phyloP scores from a whole-genome alignment of 2,797 vertebrate species.

The Sardinella longiceps region DNA sequence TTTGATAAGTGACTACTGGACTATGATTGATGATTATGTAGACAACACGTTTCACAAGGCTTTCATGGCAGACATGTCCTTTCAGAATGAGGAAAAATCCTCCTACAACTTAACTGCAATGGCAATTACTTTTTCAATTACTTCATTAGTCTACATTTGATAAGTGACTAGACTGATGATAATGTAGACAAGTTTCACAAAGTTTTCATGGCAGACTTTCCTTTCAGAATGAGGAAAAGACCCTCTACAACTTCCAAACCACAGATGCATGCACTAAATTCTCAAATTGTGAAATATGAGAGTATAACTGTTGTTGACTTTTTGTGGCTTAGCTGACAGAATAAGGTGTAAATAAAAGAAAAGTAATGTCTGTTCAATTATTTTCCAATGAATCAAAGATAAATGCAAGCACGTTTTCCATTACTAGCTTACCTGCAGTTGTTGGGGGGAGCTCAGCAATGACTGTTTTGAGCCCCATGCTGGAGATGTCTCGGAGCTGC shows the following conservation, averaged over 20 bases:
- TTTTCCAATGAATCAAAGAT: background rate
- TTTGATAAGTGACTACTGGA: background rate
- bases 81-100: background rate
- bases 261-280: too few species aligned
- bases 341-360: background rate
- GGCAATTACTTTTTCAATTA: too few species aligned
- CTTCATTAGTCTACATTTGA: too few species aligned
- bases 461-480: conserved; percentile 94
- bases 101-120: too few species aligned
- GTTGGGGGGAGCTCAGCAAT: conserved; percentile 87
- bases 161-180: too few species aligned
- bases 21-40: background rate
- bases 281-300: too few species aligned
- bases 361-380: background rate
- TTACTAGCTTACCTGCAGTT: conserved; percentile 77
- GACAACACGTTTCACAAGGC: background rate
- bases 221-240: too few species aligned
- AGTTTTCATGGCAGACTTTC: too few species aligned
- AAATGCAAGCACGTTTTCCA: background rate
- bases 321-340: background rate
- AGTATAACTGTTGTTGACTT: too few species aligned
- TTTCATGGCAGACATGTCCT: too few species aligned
- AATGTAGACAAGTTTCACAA: too few species aligned
- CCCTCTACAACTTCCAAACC: too few species aligned
- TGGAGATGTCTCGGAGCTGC: conserved; percentile 92